Evolutionary conservation across 2,113 vertebrate species (phyloP).

Genomic region (Eulacestoma nigropectus): DNA sequence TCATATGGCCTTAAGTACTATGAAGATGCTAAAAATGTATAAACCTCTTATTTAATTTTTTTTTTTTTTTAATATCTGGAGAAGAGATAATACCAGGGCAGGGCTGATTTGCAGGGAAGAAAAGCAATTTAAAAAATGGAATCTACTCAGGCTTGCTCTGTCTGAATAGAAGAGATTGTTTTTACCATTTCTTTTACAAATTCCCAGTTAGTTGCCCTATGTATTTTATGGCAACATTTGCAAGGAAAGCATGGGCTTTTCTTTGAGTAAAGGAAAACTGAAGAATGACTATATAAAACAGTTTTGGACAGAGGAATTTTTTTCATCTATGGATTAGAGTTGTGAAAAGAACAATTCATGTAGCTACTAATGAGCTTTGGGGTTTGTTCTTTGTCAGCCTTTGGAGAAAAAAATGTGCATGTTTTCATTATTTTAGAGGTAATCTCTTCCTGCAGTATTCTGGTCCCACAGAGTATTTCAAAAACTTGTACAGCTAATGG

Average conservation of each 20-base stretch:
- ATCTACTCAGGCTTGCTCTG: background rate
- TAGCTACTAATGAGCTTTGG: background rate
- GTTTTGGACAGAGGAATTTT: background rate
- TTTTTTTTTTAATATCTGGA: background rate
- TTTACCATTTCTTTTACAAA: background rate
- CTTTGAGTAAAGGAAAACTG: background rate
- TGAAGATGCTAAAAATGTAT: background rate
- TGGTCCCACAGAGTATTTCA: background rate
- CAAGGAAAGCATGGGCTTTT: background rate
- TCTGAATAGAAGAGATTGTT: background rate
- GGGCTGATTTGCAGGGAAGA: background rate
- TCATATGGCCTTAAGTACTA: background rate
- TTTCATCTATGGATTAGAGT: background rate
- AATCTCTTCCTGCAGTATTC: background rate
- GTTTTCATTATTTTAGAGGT: constrained; percentile 26
- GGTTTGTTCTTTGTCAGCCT: background rate
- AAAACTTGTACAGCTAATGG: background rate
- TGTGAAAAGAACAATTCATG: background rate
- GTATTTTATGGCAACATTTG: background rate
- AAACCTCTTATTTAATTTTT: background rate
- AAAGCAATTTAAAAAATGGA: background rate
- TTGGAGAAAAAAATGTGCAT: background rate
- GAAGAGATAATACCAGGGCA: background rate
- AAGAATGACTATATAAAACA: background rate
- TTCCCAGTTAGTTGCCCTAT: background rate